Conservation (phyloP, 2,797 vertebrate genomes). For the Sphenopsis melanotis region DNA sequence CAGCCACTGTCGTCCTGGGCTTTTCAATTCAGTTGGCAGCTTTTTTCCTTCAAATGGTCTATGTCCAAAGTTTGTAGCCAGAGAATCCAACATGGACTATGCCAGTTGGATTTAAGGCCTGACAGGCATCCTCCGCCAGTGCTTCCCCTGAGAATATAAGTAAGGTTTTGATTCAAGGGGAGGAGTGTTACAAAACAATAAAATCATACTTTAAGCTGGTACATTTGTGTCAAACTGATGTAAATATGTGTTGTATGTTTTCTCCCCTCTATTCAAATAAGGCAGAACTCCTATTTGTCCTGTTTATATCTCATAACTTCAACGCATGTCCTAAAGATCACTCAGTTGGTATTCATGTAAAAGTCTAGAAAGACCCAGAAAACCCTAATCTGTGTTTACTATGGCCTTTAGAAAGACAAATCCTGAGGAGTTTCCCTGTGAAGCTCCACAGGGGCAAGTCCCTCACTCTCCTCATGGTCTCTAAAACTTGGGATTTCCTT, state of each 20-base stretch:
- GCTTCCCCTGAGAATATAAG: neutral
- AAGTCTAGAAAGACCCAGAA: neutral
- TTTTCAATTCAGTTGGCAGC: neutral
- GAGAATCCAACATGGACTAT: neutral
- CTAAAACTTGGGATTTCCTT: neutral
- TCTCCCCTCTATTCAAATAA: neutral
- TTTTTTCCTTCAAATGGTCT: neutral
- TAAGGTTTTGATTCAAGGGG: neutral
- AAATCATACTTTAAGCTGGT: neutral
- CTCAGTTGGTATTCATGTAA: rapidly evolving
- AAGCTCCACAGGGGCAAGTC: neutral
- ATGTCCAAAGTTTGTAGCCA: neutral
- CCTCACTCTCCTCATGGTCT: neutral
- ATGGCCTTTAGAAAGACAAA: neutral
- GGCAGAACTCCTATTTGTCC: neutral
- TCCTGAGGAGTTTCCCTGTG: neutral
- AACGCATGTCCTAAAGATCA: neutral
- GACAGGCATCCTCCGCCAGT: neutral
- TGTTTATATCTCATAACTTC: neutral
- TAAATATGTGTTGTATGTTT: neutral
- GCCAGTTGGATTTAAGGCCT: neutral
- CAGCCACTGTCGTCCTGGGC: neutral
- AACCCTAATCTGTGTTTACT: neutral
- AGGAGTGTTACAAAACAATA: neutral
- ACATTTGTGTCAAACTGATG: neutral